phyloP scores from a whole-genome alignment of 2,888 invertebrate species.

The Platerodrilus igneus region DNA sequence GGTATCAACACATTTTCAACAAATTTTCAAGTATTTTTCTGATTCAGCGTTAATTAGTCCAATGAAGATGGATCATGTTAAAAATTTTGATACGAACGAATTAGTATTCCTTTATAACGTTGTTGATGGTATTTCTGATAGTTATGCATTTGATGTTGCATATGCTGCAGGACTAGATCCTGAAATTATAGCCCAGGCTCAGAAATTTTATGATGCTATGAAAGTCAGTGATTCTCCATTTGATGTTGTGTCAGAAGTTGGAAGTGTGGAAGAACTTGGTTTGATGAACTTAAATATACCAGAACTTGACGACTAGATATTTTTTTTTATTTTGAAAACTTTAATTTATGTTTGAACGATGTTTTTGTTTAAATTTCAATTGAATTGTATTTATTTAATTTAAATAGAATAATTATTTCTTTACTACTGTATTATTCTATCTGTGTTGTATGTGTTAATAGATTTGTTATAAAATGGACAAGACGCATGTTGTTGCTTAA shows the following conservation, averaged over 20 bases:
- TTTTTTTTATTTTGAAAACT: too few species aligned
- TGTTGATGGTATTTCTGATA: constrained; percentile 56
- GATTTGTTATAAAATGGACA: too few species aligned
- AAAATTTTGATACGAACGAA: constrained; percentile 42
- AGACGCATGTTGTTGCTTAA: too few species aligned
- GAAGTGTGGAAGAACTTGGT: neutral
- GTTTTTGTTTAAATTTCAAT: too few species aligned
- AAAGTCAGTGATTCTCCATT: neutral
- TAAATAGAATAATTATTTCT: too few species aligned
- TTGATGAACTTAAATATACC: constrained; percentile 10
- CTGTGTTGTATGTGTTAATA: too few species aligned
- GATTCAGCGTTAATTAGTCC: constrained; percentile 45
- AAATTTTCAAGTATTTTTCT: constrained; percentile 57
- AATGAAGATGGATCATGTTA: constrained; percentile 39
- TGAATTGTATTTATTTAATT: too few species aligned
- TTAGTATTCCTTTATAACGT: constrained; percentile 66
- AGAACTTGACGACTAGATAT: constrained; percentile 13
- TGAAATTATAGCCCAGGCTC: constrained; percentile 53
- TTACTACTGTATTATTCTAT: too few species aligned
- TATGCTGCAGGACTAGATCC: constrained; percentile 54
- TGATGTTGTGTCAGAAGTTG: neutral
- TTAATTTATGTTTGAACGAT: too few species aligned
- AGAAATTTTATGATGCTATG: constrained; percentile 46
- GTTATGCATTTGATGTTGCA: constrained; percentile 66
- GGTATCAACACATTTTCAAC: constrained; percentile 73